phyloP scores from a whole-genome alignment of 2,888 invertebrate species.

The Pristionchus exspectatus region DNA sequence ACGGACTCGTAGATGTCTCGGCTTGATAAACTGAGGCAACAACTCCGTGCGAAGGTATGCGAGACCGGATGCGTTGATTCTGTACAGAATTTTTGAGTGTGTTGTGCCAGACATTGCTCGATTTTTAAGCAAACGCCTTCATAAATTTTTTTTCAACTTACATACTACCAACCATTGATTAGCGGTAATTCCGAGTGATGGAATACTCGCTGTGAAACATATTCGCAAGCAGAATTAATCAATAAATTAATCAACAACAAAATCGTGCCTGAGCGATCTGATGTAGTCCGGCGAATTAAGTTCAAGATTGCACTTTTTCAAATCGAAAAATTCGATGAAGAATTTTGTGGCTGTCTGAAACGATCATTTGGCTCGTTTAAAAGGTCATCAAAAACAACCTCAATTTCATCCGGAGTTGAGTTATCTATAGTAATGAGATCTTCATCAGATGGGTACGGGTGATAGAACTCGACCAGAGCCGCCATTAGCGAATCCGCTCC shows the following conservation, averaged over 20 bases:
- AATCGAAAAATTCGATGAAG: no score
- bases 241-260: no score
- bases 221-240: not conserved
- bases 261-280: no score
- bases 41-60: not conserved
- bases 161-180: no score
- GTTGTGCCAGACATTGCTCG: no score
- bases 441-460: not conserved
- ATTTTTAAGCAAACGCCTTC: no score
- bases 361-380: no score
- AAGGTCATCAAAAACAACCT: no score
- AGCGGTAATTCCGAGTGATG: not conserved
- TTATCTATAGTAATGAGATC: not conserved
- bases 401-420: not conserved
- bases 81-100: not conserved
- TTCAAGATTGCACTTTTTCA: no score
- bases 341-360: no score
- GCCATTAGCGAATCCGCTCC: not conserved
- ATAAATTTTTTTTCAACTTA: no score
- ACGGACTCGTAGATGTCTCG: not conserved
- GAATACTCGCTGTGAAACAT: not conserved
- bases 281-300: no score
- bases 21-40: not conserved
- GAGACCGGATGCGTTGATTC: not conserved
- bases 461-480: not conserved